Percentiles rank a stretch among this genome's conserved stretches.
Evolutionary conservation across 2,888 invertebrate species (phyloP).

Genomic region (Cotesia congregata): DNA sequence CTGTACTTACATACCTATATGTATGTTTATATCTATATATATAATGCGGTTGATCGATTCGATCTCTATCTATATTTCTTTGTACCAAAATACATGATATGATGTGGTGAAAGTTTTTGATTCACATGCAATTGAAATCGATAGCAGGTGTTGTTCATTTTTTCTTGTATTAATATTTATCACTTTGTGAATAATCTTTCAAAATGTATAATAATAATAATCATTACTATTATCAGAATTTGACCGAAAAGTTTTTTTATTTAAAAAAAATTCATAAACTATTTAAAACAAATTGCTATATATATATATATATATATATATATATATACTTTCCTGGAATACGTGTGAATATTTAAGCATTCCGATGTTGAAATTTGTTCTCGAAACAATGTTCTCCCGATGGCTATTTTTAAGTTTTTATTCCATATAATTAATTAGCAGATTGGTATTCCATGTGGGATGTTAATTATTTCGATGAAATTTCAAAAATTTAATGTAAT

Average conservation of each 20-base stretch:
- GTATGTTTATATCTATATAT: background rate
- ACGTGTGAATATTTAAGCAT: background rate
- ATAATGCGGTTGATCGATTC: background rate
- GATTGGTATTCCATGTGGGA: background rate
- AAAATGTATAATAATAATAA: background rate
- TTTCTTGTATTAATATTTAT: constrained; percentile 4
- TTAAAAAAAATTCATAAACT: background rate
- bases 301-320: too few species aligned
- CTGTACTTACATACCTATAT: background rate
- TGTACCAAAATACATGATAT: constrained; percentile 11
- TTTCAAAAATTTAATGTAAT: background rate
- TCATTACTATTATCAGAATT: background rate
- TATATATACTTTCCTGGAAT: background rate
- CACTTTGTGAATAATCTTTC: background rate
- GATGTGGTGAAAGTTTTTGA: constrained; percentile 30
- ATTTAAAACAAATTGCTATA: background rate
- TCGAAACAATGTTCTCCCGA: background rate
- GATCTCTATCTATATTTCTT: constrained; percentile 3
- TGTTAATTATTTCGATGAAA: background rate
- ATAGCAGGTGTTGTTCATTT: constrained; percentile 15
- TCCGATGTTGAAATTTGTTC: background rate
- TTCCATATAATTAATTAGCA: background rate
- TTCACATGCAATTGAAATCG: constrained; percentile 23
- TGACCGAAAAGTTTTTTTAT: background rate
- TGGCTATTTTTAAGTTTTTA: background rate